Conservation (phyloP, 2,888 invertebrate genomes). For the Cryptocheilus praepositus region DNA sequence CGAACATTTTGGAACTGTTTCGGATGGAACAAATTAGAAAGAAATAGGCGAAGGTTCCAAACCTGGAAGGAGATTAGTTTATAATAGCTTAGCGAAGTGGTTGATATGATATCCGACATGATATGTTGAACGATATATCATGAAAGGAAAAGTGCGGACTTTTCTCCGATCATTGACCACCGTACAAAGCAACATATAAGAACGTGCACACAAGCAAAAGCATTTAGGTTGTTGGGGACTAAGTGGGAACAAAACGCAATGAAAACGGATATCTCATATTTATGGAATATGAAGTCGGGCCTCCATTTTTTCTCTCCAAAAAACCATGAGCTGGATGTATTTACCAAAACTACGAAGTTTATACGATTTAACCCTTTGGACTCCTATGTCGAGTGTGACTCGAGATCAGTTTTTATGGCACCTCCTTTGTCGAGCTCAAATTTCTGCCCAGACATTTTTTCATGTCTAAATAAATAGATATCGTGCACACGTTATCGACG, state of each 20-base stretch:
- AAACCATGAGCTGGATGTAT: constrained; percentile 9
- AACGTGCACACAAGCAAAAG: constrained; percentile 21
- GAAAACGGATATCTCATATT: constrained; percentile 12
- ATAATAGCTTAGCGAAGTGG: constrained; percentile 24
- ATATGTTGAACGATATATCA: constrained; percentile 23
- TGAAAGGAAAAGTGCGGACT: too few species aligned
- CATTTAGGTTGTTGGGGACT: constrained; percentile 6
- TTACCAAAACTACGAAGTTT: constrained; percentile 1
- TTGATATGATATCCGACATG: constrained; percentile 12
- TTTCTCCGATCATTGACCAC: too few species aligned
- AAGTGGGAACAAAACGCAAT: constrained; percentile 2
- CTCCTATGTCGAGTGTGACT: too few species aligned
- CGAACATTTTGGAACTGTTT: neutral
- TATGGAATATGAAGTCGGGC: constrained; percentile 12
- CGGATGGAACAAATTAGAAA: constrained; percentile 9
- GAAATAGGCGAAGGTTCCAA: constrained; percentile 1
- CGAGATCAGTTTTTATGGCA: too few species aligned
- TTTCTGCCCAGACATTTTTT: too few species aligned
- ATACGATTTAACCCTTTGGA: neutral
- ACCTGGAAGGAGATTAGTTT: constrained; percentile 13
- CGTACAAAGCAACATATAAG: too few species aligned
- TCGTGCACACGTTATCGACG: too few species aligned
- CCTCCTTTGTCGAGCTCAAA: too few species aligned
- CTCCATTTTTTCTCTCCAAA: neutral
- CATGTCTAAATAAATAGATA: too few species aligned